Evolutionary conservation across 37 sponge, comb jelly and placozoan species (phyloP), one percentile per base, ranked within the genome.

Genomic region (Dysidea cf. avara): DNA sequence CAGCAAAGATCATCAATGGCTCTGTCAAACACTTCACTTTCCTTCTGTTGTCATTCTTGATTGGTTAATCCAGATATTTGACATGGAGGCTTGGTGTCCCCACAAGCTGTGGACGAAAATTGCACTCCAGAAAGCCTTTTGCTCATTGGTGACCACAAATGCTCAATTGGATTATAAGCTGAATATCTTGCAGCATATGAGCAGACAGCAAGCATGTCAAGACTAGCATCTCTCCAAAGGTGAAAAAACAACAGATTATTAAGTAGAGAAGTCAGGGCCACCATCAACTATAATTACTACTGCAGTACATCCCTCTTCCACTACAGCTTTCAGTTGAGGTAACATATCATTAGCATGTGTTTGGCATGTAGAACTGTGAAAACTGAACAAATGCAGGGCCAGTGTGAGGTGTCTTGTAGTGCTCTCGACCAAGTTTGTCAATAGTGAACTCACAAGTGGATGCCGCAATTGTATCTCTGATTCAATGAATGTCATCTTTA

Each of bases 121-220:
- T n/a, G n/a, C n/a, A n/a, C n/a, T n/a, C n/a, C n/a, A n/a, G n/a
- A n/a, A n/a, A 57, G 31, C 59, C 31, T 57, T 30, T 3, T 57
- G 59, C 59, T 57, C 59, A 57, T 28, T 30, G 31, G 30, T 32
- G 65, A 33, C 65, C 65, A 64, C 65, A 64, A 31, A 64, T 64
- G 65, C 35, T 64, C 65, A 64, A 33, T 29, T 35, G 65, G 65
- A 64, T 64, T 64, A 37, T 64, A 64, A 29, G 65, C 65, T 64
- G 59, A 57, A 30, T 57, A 57, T 30, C 59, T 26, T 57, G 59
- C 59, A 32, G 59, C 59, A 57, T 32, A 57, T 26, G 59, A 57
- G 59, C 29, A 32, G 59, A 57, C 59, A 57, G 29, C 28, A 26
- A 57, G 59, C 59, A 57, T 57, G 59, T 12, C 59, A 57, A 57